Evolutionary conservation across 2,113 vertebrate genomes (phyloP).

Genomic region (Nesoenas mayeri): DNA sequence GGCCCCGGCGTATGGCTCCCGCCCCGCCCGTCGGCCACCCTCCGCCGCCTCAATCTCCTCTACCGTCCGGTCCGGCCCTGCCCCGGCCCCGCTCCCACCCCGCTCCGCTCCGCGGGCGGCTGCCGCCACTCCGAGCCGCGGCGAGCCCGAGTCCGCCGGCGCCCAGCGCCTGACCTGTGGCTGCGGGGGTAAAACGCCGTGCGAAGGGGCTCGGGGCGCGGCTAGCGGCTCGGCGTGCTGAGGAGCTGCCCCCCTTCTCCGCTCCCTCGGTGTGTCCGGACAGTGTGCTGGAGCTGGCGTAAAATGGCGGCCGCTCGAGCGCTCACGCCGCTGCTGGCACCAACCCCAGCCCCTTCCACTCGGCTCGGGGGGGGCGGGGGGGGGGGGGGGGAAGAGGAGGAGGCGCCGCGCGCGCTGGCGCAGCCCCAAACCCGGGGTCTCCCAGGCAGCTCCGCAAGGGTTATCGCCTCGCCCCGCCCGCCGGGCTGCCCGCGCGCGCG

Average conservation of each 20-base stretch:
- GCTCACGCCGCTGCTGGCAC: constrained; percentile 80
- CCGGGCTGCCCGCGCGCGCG: constrained; percentile 25
- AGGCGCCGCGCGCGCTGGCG: no score
- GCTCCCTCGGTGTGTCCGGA: constrained; percentile 82
- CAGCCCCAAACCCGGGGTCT: not conserved
- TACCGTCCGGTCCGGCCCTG: not conserved
- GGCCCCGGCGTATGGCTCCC: not conserved
- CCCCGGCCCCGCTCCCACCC: not conserved
- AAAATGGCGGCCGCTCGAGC: constrained; percentile 92
- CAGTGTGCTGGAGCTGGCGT: constrained; percentile 82
- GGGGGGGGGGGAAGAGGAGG: no score
- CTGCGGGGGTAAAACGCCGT: not conserved
- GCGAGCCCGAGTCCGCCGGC: not conserved
- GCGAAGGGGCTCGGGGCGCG: constrained; percentile 40
- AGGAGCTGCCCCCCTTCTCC: constrained; percentile 80
- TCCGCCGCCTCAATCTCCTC: not conserved
- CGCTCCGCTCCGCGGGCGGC: not conserved
- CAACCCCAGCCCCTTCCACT: constrained; percentile 78
- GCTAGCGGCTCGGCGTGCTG: constrained; percentile 57
- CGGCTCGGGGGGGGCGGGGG: no score
- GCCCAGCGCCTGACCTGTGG: not conserved
- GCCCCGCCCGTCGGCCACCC: constrained; percentile 30
- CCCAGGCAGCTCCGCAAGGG: constrained; percentile 78
- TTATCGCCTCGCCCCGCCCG: constrained; percentile 10
- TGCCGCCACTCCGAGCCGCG: not conserved